phyloP scores from a whole-genome alignment of 2,888 invertebrate species.

The Idaea straminata region DNA sequence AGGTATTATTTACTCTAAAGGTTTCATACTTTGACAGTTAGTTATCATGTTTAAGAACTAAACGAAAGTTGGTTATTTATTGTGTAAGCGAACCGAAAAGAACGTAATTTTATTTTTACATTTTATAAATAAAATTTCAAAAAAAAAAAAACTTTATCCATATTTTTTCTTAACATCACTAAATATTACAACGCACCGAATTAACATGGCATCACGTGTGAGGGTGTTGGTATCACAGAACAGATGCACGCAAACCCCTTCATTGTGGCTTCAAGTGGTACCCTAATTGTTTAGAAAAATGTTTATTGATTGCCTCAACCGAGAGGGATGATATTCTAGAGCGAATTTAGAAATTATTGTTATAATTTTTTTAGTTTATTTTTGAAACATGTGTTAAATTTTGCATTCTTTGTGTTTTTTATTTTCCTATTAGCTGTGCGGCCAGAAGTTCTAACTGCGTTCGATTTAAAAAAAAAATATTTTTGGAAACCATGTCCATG shows the following conservation, averaged over 20 bases:
- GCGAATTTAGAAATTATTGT: neutral
- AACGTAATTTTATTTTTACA: no score
- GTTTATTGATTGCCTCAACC: conserved; percentile 28
- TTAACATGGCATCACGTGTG: conserved; percentile 6
- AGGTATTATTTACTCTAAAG: no score
- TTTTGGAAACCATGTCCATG: no score
- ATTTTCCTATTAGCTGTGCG: neutral
- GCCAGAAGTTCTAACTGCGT: no score
- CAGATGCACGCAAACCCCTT: conserved; percentile 44
- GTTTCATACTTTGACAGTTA: no score
- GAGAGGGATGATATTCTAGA: neutral
- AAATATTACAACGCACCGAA: conserved; percentile 12
- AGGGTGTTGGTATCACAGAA: conserved; percentile 24
- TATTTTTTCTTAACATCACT: conserved; percentile 8
- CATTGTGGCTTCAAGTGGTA: conserved; percentile 35
- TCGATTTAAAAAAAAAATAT: no score
- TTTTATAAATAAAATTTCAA: no score
- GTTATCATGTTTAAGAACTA: no score
- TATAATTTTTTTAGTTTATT: neutral
- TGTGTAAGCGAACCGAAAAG: no score
- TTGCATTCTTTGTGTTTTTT: neutral
- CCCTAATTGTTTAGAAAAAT: conserved; percentile 45
- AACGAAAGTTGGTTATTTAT: no score
- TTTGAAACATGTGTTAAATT: neutral
- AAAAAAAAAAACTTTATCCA: neutral